phyloP scores from a whole-genome alignment of 2,113 vertebrate species.

The Thomomys bottae region DNA sequence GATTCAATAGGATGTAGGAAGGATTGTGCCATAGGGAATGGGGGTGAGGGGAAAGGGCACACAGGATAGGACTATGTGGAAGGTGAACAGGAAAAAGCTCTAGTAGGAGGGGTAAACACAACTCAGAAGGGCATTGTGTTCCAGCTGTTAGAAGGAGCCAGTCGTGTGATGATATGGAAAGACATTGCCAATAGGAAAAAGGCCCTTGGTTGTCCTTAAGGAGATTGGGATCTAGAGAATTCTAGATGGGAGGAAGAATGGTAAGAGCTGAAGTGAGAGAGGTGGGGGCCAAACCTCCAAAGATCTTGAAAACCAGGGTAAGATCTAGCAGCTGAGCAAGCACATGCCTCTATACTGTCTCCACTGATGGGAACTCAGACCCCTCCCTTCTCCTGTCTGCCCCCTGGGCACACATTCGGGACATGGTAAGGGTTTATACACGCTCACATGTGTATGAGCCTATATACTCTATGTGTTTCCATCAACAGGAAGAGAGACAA shows the following conservation, averaged over 20 bases:
- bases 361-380: neutral
- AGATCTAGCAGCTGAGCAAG: neutral
- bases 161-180: neutral
- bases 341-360: neutral
- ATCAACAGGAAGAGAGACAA: neutral
- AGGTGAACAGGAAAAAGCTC: neutral
- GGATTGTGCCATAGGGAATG: fast-evolving
- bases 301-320: neutral
- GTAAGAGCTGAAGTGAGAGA: neutral
- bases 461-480: neutral
- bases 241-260: neutral
- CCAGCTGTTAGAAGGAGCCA: neutral
- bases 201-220: neutral
- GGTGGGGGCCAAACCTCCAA: neutral
- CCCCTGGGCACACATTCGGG: neutral
- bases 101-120: neutral
- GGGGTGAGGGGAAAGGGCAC: too few species aligned
- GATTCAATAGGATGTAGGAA: neutral
- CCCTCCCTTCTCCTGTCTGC: neutral
- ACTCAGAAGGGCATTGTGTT: neutral
- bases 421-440: fast-evolving
- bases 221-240: neutral
- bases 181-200: neutral
- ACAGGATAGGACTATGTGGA: neutral
- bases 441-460: neutral